A percentile compares a stretch with the other conserved stretches of the same genome.
phyloP scores from a whole-genome alignment of 2,888 invertebrate genomes.

The Erannis defoliaria region DNA sequence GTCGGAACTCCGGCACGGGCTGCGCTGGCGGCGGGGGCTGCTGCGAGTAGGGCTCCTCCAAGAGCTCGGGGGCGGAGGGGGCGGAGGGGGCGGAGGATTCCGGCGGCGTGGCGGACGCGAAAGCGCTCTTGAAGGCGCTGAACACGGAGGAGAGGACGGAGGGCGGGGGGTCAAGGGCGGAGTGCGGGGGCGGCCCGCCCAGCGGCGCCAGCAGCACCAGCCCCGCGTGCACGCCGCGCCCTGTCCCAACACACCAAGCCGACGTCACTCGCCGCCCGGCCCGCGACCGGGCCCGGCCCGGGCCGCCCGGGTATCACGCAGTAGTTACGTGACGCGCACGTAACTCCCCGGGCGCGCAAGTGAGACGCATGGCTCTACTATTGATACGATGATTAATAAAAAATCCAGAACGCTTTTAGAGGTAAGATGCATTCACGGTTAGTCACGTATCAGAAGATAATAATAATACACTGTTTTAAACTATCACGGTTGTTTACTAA shows the following conservation, averaged over 20 bases:
- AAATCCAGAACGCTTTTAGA: too few relatives aligned
- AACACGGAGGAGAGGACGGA: constrained; percentile 75
- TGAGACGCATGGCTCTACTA: too few relatives aligned
- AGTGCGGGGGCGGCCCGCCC: constrained; percentile 62
- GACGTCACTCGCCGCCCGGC: constrained; percentile 39
- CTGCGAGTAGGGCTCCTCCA: constrained; percentile 49
- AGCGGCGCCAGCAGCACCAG: constrained; percentile 78
- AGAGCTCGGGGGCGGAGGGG: constrained; percentile 47
- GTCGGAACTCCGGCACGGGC: constrained; percentile 66
- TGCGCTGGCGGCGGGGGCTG: constrained; percentile 74
- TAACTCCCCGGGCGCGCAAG: too few relatives aligned
- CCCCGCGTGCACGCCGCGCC: constrained; percentile 81
- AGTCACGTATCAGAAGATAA: too few relatives aligned
- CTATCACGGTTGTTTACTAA: too few relatives aligned
- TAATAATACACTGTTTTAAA: too few relatives aligned
- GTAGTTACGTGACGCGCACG: too few relatives aligned
- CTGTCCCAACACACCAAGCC: constrained; percentile 72
- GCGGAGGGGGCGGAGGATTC: constrained; percentile 45
- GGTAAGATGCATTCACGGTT: too few relatives aligned
- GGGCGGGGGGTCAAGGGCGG: constrained; percentile 73
- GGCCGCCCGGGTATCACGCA: too few relatives aligned
- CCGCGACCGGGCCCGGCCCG: too few relatives aligned
- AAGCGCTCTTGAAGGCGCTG: constrained; percentile 64
- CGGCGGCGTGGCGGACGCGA: constrained; percentile 42
- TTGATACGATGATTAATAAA: too few relatives aligned